Base-by-base conservation (phyloP, 2,888 invertebrate species). In the Leptura quadrifasciata region DNA sequence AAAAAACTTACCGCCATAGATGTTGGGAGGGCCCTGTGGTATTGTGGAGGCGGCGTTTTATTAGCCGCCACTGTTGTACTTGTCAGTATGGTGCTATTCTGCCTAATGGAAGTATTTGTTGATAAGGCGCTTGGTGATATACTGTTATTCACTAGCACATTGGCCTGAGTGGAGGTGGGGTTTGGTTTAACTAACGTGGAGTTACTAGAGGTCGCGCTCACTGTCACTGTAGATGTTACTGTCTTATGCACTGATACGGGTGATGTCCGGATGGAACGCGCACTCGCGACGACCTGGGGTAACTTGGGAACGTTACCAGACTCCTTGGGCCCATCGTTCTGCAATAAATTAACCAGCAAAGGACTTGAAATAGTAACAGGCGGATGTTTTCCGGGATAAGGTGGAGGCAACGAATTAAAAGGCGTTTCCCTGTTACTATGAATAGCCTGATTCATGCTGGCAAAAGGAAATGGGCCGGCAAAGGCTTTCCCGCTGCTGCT, bases 371-470 rank as follows among this genome's bases (percentile, higher is more conserved):
- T 93, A 74, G 95, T 95, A 81, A 95, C 95, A 81, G 85, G 88
- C 78, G 85, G 90, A 80, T 85, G 90, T 69, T 76, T 79, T 17
- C 80, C 80, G 35, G 83, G 84, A 68, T 83, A 84, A 52, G 83
- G 83, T 65, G 85, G 85, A 70, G 84, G 83, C 78, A 83, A 80
- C 63, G 81, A 68, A 74, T 77, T 80, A 72, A 83, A 81, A 4
- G 81, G 79, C 18, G 82, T 74, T 52, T 80, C 80, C 31, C 93
- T 92, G 67, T 77, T 82, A 60, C 81, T 81, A 86, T 96, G 96
- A 90, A 96, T 94, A 67, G 96, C 95, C 78, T 78, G 93, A 79
- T 96, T 96, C 97, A 97, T 97, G 89, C 96, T 96, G 85, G 96
- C 95, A 88, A 97, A 97, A 57, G 97, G 96, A 90, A 94, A 97